Percentiles rank a stretch among this genome's conserved stretches.
Evolutionary conservation across 2,797 vertebrate species (phyloP).

Genomic region (Phoxinus dragarum): DNA sequence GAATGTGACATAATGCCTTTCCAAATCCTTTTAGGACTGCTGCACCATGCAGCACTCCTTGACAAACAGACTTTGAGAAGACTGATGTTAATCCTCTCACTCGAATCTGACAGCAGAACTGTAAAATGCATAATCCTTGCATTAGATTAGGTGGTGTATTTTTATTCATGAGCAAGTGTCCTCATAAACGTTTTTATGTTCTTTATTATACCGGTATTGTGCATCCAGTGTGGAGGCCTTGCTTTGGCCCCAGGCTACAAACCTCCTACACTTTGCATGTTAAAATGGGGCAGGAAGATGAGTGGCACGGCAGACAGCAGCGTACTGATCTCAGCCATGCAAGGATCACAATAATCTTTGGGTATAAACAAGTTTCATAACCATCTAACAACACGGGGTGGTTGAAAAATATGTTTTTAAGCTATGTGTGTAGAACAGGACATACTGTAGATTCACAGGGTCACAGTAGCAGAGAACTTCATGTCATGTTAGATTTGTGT

Average conservation of each 20-base stretch:
- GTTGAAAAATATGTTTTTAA: slow-evolving; percentile 16
- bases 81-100: slow-evolving; percentile 45
- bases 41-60: slow-evolving; percentile 45
- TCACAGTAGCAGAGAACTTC: not conserved
- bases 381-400: slow-evolving; percentile 16
- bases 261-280: slow-evolving; percentile 48
- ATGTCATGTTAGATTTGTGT: slow-evolving; percentile 20
- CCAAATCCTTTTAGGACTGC: slow-evolving; percentile 53
- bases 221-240: slow-evolving; percentile 51
- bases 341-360: slow-evolving; percentile 32
- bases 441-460: slow-evolving; percentile 6
- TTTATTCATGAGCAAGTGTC: slow-evolving; percentile 54
- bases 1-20: slow-evolving; percentile 45
- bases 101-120: slow-evolving; percentile 45
- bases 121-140: slow-evolving; percentile 54
- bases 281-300: slow-evolving; percentile 45
- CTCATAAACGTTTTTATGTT: slow-evolving; percentile 62
- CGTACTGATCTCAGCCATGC: slow-evolving; percentile 31
- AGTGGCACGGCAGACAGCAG: slow-evolving; percentile 32
- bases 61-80: slow-evolving; percentile 43
- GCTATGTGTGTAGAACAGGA: not conserved
- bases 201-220: slow-evolving; percentile 49
- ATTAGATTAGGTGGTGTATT: slow-evolving; percentile 49
- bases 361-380: slow-evolving; percentile 46
- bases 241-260: slow-evolving; percentile 6